Evolutionary conservation across 2,888 invertebrate genomes (phyloP).

Genomic region (Luperina testacea): DNA sequence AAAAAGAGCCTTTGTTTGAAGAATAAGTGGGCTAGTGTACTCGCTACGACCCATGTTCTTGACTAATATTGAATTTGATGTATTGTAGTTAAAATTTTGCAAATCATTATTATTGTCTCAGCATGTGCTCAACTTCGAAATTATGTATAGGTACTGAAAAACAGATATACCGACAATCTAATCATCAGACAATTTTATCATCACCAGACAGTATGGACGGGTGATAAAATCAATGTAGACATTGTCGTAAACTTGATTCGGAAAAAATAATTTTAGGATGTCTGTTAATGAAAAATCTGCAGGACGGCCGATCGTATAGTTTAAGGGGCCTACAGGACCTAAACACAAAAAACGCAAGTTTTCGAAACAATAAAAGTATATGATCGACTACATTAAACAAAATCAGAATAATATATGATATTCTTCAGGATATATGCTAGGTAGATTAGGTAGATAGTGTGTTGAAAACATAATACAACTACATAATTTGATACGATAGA

Average conservation of each 20-base stretch:
- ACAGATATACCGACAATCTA: conserved; percentile 9
- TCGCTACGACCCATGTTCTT: conserved; percentile 41
- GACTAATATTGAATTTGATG: conserved; percentile 43
- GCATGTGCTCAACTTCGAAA: not conserved
- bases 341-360: too few species aligned
- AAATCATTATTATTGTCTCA: conserved; percentile 19
- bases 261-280: conserved; percentile 17
- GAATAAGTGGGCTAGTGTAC: conserved; percentile 57
- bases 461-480: too few species aligned
- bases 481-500: too few species aligned
- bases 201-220: conserved; percentile 21
- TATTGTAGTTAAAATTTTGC: conserved; percentile 20
- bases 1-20: conserved; percentile 53
- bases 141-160: conserved; percentile 9
- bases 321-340: not conserved
- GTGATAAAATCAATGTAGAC: conserved; percentile 26
- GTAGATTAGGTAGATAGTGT: too few species aligned
- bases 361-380: too few species aligned
- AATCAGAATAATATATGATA: too few species aligned
- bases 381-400: too few species aligned
- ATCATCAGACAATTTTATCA: conserved; percentile 33
- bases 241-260: conserved; percentile 12
- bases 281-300: not conserved
- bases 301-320: not conserved
- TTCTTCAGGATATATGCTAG: too few species aligned